Conservation (phyloP, 2,888 invertebrate genomes). For the Leptopterna dolabrata region DNA sequence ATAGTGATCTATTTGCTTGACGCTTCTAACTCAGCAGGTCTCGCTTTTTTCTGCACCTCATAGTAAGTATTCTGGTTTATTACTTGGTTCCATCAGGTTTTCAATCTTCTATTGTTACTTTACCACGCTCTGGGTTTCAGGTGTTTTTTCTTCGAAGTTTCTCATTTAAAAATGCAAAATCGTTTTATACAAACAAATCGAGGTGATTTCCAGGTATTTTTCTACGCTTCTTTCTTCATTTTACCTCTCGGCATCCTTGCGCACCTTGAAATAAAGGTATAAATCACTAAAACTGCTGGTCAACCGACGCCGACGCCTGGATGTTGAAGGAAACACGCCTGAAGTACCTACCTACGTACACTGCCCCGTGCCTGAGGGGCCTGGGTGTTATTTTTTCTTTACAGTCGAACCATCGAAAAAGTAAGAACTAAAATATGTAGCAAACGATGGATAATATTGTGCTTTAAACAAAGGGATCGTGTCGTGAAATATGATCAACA, state of each 20-base stretch:
- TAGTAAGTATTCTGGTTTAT: not conserved
- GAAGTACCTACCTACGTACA: too few species aligned
- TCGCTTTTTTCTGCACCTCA: not conserved
- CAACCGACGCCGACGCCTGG: not conserved
- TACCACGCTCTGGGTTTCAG: not conserved
- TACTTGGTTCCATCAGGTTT: not conserved
- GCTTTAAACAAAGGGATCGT: too few species aligned
- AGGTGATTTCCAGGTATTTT: not conserved
- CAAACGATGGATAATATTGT: too few species aligned
- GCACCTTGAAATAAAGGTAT: not conserved
- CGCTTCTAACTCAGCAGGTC: conserved; percentile 13
- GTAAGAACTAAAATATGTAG: too few species aligned
- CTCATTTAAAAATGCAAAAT: not conserved
- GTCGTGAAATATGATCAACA: too few species aligned
- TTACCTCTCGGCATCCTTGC: not conserved
- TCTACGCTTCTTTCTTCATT: not conserved
- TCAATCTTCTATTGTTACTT: not conserved
- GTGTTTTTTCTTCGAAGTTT: not conserved
- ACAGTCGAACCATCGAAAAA: too few species aligned
- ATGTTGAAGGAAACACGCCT: too few species aligned
- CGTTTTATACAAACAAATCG: not conserved
- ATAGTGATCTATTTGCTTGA: not conserved
- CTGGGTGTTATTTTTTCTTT: too few species aligned
- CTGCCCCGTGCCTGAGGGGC: too few species aligned
- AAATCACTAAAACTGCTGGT: not conserved